Base-by-base conservation (phyloP, 2,113 vertebrate species). In the Brevimyrus niger region DNA sequence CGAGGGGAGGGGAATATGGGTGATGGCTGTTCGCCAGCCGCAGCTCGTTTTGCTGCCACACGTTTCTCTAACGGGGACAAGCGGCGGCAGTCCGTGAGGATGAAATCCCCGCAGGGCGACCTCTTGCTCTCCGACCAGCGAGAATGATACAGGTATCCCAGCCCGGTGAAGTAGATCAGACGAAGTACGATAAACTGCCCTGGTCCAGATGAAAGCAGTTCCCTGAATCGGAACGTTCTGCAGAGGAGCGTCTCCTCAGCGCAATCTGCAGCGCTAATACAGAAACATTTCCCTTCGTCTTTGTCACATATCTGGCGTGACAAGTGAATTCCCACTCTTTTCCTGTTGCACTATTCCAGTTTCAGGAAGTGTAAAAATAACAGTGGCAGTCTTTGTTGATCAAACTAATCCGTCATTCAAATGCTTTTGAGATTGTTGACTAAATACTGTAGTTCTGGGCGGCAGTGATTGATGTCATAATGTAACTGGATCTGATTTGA, bases 361-460 rank as follows among this genome's bases (percentile, higher is more conserved):
- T 86, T 86, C 83, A n/a, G 44, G 42, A 84, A 83, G 4, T 46
- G 38, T 84, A 23, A 84, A 47, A 84, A 84, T 84, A 46, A 84
- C 82, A 27, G 58, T 27, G 23, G 58, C 58, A 65, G 61, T 69
- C 82, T 84, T 47, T 21, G 82, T 21, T 84, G 21, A 47, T 84
- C 46, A 84, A 47, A 50, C 50, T 69, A 27, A 42, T 86, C 51
- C 65, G 76, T 89, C 65, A 86, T 89, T 90, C 69, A 89, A 4
- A 69, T 86, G 73, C 87, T 65, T n/a, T 58, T 50, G 73, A 31
- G 61, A 31, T 69, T 27, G n/a, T 69, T 89, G 89, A 90, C 47
- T 90, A 90, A 92, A 87, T 88, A n/a, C n/a, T n/a, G n/a, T n/a
- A 91, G 90, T 91, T 88, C 84, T 42, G 76, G 23, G 46, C 15